Evolutionary conservation across 2,113 vertebrate genomes (phyloP).

Genomic region (Cebus imitator): DNA sequence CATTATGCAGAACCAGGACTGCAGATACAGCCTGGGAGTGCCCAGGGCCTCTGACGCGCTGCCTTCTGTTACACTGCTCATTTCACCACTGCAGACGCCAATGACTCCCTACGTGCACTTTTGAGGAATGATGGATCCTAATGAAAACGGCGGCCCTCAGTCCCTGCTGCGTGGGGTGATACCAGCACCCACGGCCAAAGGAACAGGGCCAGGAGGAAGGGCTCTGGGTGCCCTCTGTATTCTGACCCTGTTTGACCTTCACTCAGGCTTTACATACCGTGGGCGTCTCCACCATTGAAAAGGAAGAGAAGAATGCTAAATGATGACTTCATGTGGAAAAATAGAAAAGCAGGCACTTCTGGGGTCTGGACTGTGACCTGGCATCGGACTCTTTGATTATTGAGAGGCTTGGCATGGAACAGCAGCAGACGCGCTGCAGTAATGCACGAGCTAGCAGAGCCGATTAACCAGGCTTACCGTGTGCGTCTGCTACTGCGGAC

Average conservation of each 20-base stretch:
- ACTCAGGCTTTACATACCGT: not conserved
- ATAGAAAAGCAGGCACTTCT: not conserved
- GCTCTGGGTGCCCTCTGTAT: not conserved
- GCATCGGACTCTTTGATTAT: conserved; percentile 29
- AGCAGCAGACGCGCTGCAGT: not conserved
- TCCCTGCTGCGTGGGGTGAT: not conserved
- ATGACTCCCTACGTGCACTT: not conserved
- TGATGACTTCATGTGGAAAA: not conserved
- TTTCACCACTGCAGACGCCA: not conserved
- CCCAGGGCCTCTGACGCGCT: not conserved
- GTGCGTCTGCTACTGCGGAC: not conserved
- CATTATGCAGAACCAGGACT: not conserved
- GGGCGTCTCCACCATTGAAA: not conserved
- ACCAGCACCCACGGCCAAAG: not conserved
- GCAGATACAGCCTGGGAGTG: not conserved
- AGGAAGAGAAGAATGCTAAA: not conserved
- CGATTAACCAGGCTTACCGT: not conserved
- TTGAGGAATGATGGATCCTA: conserved; percentile 17
- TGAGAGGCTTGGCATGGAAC: not conserved
- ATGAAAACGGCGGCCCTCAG: not conserved
- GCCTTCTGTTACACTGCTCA: conserved; percentile 29
- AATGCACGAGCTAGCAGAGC: not conserved
- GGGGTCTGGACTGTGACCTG: not conserved
- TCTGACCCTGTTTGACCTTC: conserved; percentile 35
- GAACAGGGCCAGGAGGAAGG: not conserved